Evolutionary conservation across 2,113 vertebrate genomes (phyloP), one percentile per base, ranked within the genome.

Genomic region (Piaya cayana): DNA sequence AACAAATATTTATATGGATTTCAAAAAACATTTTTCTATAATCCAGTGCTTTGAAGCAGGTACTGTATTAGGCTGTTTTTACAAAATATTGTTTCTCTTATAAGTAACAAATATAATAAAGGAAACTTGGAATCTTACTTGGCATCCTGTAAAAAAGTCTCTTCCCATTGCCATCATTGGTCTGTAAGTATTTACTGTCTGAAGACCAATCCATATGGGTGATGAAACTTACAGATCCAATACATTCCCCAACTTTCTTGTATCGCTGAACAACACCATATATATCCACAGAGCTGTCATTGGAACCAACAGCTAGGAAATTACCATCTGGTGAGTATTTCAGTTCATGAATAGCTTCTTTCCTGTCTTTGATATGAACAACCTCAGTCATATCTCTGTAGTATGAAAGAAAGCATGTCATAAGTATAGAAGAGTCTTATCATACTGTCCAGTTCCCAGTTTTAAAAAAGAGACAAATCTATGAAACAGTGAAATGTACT

Each of bases 381-480:
- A 99, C 99, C 97, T 99, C 99, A 25, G 99, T 99, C 99, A 99
- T 99, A 97, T 99, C 99, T 98, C 99, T 99, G 98, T 37, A 91
- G 88, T 81, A 95, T 30, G 95, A 95, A 88, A 97, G 92, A 92
- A 95, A 96, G 96, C 55, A 96, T 21, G 75, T 55, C 85, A 71
- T 96, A 97, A 96, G 86, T 86, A 93, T 36, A 94, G 86, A 90
- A 83, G 17, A 88, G 68, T 20, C 27, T 93, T 72, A 82, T 15
- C 64, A 65, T 7, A 79, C 25, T 86, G 58, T 58, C 68, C 81
- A 71, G 32, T 72, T 95, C 58, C 76, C 74, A 76, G 53, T 72
- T 82, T 88, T 76, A 78, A 90, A 93, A 77, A 53, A n/a, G 0
- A 0, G 76, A 91, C 16, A 77, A 58, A 39, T 86, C 2, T 63